phyloP scores from a whole-genome alignment of 2,113 vertebrate genomes.

The Meleagris gallopavo region DNA sequence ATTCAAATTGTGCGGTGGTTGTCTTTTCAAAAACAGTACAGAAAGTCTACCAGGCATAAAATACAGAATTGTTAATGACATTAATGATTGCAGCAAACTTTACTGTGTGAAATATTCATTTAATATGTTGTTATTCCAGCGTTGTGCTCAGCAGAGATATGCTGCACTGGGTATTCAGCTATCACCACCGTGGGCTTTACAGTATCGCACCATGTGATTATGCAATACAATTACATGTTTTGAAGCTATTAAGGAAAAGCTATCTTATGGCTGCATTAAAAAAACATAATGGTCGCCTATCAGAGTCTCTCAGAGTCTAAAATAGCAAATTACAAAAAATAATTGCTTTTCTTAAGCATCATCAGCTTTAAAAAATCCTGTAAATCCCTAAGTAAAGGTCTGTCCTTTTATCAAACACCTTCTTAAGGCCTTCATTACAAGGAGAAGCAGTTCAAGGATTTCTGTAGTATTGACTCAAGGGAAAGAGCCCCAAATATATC shows the following conservation, averaged over 20 bases:
- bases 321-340: constrained; percentile 59
- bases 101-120: constrained; percentile 20
- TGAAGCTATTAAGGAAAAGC: constrained; percentile 25
- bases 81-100: constrained; percentile 4
- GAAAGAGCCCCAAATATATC: constrained; percentile 42
- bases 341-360: constrained; percentile 36
- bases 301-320: constrained; percentile 18
- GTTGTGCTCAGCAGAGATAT: not conserved
- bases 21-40: not conserved
- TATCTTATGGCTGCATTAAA: not conserved
- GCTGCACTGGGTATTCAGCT: not conserved
- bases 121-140: not conserved
- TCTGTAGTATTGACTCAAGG: constrained; percentile 44
- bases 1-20: not conserved
- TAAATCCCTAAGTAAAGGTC: constrained; percentile 43
- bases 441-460: constrained; percentile 48
- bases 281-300: not conserved
- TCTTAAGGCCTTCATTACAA: constrained; percentile 58
- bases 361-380: not conserved
- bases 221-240: constrained; percentile 29
- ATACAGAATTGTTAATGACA: not conserved
- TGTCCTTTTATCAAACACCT: constrained; percentile 45
- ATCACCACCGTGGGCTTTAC: not conserved
- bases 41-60: not conserved
- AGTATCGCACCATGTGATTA: not conserved